Base-by-base conservation (phyloP, 30 jellyfish, hydroid and myxozoan species). In the Aurelia sp. region DNA sequence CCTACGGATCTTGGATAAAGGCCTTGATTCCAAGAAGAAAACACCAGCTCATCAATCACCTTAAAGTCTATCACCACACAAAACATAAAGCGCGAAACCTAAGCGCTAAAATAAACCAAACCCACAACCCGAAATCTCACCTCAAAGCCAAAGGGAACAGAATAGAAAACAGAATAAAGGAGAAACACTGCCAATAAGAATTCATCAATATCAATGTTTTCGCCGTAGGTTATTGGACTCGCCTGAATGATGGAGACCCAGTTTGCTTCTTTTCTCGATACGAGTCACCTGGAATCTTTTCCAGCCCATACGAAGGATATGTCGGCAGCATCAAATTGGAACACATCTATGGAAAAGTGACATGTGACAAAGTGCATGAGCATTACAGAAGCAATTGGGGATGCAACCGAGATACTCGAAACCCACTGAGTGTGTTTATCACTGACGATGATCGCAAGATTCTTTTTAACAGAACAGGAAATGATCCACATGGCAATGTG, bases 251-350 rank as follows among this genome's bases (percentile, higher is more conserved):
- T 9, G 84, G 27, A 33, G 27, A 51, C 18, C 90, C 94, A 27
- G 84, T 87, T n/a, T 87, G 96, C 74, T 55, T 77, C 59, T n/a
- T 48, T 58, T 52, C 91, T 6, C 62, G 74, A 37, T 79, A 79
- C 65, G 87, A 87, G 59, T 31, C 86, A 21, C 96, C 90, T 4
- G 96, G 96, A 7, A 61, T 61, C 13, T 79, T 87, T 61, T 60
- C 69, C 41, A 76, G 91, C 62, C 84, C 84, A 9, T 87, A 66
- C 68, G 96, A 79, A 11, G 96, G 96, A 57, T 87, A 76, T 70
- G 79, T 87, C 41, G 96, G 96, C 23, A 76, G 89, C 11, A 23
- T 87, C 63, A 87, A 87, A 31, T 82, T 87, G 63, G 91, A 77
- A 21, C 96, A 87, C 71, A 19, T 87, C 13, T 87, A 77, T 37